Conservation (phyloP, 2,797 vertebrate species). For the Pteropus rufus region DNA sequence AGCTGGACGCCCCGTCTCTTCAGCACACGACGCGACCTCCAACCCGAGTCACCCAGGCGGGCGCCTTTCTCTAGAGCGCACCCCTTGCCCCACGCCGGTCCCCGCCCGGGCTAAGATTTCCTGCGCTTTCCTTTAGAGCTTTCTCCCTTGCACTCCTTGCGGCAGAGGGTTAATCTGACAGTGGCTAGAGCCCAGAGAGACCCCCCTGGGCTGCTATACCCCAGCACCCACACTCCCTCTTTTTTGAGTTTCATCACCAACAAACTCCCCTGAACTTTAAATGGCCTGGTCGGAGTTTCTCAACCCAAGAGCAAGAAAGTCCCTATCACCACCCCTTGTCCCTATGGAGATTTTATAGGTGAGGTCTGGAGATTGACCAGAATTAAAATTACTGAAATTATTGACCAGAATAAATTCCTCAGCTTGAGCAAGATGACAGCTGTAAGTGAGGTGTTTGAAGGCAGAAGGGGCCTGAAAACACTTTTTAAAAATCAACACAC, state of each 20-base stretch:
- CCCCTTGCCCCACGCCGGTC: neutral
- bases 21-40: neutral
- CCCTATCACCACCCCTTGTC: neutral
- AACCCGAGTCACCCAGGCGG: neutral
- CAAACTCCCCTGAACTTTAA: neutral
- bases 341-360: neutral
- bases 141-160: neutral
- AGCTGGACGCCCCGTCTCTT: fast-evolving
- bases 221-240: neutral
- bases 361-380: neutral
- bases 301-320: neutral
- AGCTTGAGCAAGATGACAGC: neutral
- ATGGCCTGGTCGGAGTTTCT: neutral
- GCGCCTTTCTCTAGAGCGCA: neutral
- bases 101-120: neutral
- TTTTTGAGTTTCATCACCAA: neutral
- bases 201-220: neutral
- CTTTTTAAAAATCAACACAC: neutral
- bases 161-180: neutral
- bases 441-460: neutral
- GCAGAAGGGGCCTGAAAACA: neutral
- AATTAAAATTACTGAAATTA: neutral
- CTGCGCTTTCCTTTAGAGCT: neutral
- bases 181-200: neutral
- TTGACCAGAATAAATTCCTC: neutral